Evolutionary conservation across 2,797 vertebrate genomes (phyloP).

Genomic region (Prionace glauca): DNA sequence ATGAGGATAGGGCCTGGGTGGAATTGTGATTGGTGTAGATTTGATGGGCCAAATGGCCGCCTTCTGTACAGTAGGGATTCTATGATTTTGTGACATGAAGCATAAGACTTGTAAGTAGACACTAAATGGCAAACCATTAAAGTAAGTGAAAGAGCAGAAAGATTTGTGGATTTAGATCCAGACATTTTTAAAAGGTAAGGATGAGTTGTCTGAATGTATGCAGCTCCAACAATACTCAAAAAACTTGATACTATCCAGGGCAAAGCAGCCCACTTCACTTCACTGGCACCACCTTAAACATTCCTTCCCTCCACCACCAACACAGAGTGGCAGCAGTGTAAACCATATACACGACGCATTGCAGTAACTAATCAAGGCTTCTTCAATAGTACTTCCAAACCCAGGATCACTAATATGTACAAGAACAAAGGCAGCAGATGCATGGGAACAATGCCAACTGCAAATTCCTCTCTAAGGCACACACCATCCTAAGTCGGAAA

Average conservation of each 20-base stretch:
- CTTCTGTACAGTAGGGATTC: no score
- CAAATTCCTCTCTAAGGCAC: no score
- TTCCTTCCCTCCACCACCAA: neutral
- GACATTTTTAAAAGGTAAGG: neutral
- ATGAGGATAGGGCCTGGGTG: no score
- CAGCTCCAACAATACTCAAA: neutral
- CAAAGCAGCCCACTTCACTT: neutral
- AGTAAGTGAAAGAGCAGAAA: neutral
- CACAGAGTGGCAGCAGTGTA: neutral
- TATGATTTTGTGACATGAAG: neutral
- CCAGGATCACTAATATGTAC: no score
- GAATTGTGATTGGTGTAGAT: no score
- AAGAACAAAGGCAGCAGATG: no score
- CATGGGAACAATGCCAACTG: no score
- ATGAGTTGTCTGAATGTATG: neutral
- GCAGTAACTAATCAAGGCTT: neutral
- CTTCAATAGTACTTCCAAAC: no score
- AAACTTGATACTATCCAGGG: neutral
- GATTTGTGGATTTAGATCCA: neutral
- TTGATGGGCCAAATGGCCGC: no score
- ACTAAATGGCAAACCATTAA: neutral
- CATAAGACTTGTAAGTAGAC: neutral
- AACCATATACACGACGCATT: neutral
- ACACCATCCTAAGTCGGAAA: no score
- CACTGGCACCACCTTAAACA: neutral